These are phyloP conservation scores for Microchirus variegatus DNA, from an alignment of 2,797 vertebrate species.

Conservation along the genomic window DNA sequence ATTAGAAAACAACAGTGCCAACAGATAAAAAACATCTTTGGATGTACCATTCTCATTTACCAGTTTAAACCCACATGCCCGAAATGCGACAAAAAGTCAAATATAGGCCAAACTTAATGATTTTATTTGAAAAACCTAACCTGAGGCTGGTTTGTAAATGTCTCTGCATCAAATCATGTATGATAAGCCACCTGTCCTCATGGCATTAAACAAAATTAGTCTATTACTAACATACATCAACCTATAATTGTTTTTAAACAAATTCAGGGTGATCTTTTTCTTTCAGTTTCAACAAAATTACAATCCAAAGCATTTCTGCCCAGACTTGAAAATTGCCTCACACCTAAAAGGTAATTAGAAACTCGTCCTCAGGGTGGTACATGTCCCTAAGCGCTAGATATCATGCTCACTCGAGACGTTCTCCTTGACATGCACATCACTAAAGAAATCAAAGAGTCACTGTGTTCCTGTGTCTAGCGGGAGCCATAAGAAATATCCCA, in stretches of 20 bases:
- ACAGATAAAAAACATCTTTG: not conserved
- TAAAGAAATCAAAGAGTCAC: conserved; percentile 60
- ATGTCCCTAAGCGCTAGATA: conserved; percentile 32
- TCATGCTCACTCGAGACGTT: conserved; percentile 48
- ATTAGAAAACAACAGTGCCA: too few relatives aligned
- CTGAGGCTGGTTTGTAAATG: not conserved
- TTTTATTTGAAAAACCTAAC: not conserved
- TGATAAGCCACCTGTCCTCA: not conserved
- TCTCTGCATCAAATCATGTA: not conserved
- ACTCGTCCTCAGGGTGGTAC: conserved; percentile 41
- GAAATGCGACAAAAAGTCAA: not conserved
- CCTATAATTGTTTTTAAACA: not conserved
- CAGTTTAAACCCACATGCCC: too few relatives aligned
- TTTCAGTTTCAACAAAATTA: too few relatives aligned
- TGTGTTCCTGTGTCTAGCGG: conserved; percentile 29
- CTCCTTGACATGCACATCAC: conserved; percentile 45
- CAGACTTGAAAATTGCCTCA: conserved; percentile 55
- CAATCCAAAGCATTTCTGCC: conserved; percentile 22
- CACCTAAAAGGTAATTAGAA: conserved; percentile 48
- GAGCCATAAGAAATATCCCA: conserved; percentile 54
- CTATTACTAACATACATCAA: not conserved
- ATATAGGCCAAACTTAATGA: too few relatives aligned
- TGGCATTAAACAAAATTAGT: not conserved
- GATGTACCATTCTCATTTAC: too few relatives aligned
- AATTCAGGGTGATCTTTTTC: too few relatives aligned